Base-by-base conservation (phyloP, 2,888 invertebrate species). In the Metacarcinus magister region DNA sequence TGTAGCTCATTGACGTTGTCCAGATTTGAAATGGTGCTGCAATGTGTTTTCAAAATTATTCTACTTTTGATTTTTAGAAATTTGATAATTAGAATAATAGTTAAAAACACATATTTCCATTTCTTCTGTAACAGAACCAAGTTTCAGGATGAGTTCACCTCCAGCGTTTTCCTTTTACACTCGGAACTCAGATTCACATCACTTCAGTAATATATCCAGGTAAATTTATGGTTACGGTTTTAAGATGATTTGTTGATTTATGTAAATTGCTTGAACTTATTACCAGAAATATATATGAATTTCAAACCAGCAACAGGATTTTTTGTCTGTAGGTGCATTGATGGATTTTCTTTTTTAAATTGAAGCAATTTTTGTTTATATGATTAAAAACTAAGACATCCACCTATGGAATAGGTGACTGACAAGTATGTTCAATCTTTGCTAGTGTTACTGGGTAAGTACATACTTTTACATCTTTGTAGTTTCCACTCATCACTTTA, bases 121-220 rank as follows among this genome's bases (percentile, higher is more conserved):
- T 75, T 75, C 75, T 87, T 87, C 19, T 39, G 87, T 2, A 87
- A 87, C 87, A 87, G 87, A 87, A 87, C 87, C 39, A 39, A 19
- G 39, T 16, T 96, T 96, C 48, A 82, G 96, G 46, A 96, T 95
- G 95, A 96, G 96, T 90, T 95, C 96, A 28, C 96, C 96, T 87
- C 96, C 96, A 95, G 95, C 46, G 39, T 96, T 95, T 39, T 95
- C 96, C 0, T 93, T 93, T 48, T 91, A 32, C 43, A 48, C 82
- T 44, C 92, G 95, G 89, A 93, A 60, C 7, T 67, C 94, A 32
- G 96, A 96, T 82, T 93, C 90, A 13, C 93, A 93, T 60, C 44
- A 54, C 7, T 54, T 95, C 39, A 93, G 75, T 43, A 90, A 39
- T 28, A 54, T 44, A 19, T 82, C 87, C 43, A 96, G 94, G 96